These are phyloP conservation scores for Cheilosia soror DNA, from an alignment of 2,888 invertebrate genomes.

Conservation along the genomic window DNA sequence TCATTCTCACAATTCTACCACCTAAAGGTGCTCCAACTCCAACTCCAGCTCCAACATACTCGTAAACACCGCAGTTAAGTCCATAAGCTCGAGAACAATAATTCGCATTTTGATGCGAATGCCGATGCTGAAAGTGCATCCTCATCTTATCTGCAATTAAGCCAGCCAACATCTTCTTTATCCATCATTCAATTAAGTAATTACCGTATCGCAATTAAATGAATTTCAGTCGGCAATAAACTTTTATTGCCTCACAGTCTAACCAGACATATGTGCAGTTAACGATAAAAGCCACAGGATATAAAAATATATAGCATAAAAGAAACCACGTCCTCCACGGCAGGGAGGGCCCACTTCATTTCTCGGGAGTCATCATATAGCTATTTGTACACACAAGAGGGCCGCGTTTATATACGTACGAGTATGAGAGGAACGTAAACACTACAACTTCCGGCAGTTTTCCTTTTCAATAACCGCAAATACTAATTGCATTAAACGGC, in stretches of 20 bases:
- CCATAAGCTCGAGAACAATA: too few species aligned
- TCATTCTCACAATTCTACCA: too few species aligned
- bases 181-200: constrained; percentile 38
- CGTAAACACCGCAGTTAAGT: too few species aligned
- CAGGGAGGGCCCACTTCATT: constrained; percentile 15
- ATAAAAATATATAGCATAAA: not conserved
- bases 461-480: constrained; percentile 69
- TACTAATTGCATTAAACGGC: constrained; percentile 69
- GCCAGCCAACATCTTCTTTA: not conserved
- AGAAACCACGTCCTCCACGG: not conserved
- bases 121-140: too few species aligned
- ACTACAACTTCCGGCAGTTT: constrained; percentile 61
- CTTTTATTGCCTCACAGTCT: constrained; percentile 24
- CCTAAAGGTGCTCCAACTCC: too few species aligned
- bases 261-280: constrained; percentile 6
- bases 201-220: constrained; percentile 36
- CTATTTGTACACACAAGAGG: constrained; percentile 11
- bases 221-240: constrained; percentile 33
- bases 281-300: constrained; percentile 20
- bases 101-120: too few species aligned
- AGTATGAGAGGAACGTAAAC: constrained; percentile 30
- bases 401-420: not conserved
- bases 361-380: constrained; percentile 42
- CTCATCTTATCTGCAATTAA: too few species aligned
- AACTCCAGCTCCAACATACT: too few species aligned